Evolutionary conservation across 2,888 invertebrate species (phyloP).

Genomic region (Sipha maydis): DNA sequence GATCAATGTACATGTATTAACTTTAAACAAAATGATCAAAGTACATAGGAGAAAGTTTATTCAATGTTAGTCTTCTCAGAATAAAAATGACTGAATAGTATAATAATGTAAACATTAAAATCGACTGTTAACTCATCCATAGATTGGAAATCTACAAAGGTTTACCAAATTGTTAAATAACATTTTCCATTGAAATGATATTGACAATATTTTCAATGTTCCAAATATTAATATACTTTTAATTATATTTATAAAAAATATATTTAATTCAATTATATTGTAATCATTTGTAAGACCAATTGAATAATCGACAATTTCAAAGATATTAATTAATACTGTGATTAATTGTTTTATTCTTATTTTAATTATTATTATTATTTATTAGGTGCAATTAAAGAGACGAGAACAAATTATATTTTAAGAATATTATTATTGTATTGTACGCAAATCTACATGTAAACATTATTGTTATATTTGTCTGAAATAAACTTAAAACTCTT

Average conservation of each 20-base stretch:
- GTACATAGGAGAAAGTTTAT: background rate
- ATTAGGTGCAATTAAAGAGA: background rate
- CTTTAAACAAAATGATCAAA: background rate
- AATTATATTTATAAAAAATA: background rate
- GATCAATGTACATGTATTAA: background rate
- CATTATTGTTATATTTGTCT: constrained; percentile 11
- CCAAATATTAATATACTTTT: background rate
- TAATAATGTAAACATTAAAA: constrained; percentile 36
- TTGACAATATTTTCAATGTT: background rate
- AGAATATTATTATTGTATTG: background rate
- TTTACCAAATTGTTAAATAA: background rate
- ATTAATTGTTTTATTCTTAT: constrained; percentile 3
- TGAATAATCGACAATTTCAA: background rate
- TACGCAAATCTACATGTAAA: background rate
- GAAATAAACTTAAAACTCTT: constrained; percentile 5
- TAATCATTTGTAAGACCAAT: background rate
- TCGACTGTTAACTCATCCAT: background rate
- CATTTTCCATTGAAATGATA: background rate
- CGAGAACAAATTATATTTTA: background rate
- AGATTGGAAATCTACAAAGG: background rate
- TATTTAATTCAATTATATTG: background rate
- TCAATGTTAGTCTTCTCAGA: background rate
- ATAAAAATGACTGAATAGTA: constrained; percentile 39
- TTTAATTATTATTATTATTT: background rate
- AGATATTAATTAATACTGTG: constrained; percentile 14